phyloP scores from a whole-genome alignment of 2,888 invertebrate genomes.

The Phengaris alcon region DNA sequence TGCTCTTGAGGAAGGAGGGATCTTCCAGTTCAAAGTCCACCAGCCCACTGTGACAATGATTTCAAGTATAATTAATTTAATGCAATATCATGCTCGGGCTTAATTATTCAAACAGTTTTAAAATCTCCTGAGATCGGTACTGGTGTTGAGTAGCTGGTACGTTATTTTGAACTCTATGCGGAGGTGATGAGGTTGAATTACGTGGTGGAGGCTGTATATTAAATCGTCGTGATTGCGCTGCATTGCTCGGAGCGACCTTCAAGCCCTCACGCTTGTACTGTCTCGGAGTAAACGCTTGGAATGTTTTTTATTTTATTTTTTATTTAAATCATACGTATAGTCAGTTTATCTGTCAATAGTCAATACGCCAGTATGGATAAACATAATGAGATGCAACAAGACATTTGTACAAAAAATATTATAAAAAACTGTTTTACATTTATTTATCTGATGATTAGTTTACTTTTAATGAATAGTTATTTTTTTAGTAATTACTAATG shows the following conservation, averaged over 20 bases:
- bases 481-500: no score
- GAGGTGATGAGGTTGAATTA: background rate
- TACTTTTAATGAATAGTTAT: no score
- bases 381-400: no score
- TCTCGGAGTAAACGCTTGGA: conserved; percentile 40
- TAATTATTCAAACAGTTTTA: conserved; percentile 34
- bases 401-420: no score
- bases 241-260: conserved; percentile 69
- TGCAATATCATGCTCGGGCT: conserved; percentile 26
- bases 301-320: conserved; percentile 7
- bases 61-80: conserved; percentile 18
- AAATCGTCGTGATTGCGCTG: conserved; percentile 43
- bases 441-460: no score
- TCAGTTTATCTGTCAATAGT: background rate
- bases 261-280: conserved; percentile 63
- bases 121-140: conserved; percentile 35
- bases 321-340: background rate
- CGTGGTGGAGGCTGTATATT: background rate
- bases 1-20: background rate
- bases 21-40: background rate
- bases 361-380: no score
- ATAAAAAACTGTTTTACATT: no score
- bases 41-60: background rate
- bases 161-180: background rate
- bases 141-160: background rate